Conservation (phyloP, 2,797 vertebrate species). For the Myotis daubentonii region DNA sequence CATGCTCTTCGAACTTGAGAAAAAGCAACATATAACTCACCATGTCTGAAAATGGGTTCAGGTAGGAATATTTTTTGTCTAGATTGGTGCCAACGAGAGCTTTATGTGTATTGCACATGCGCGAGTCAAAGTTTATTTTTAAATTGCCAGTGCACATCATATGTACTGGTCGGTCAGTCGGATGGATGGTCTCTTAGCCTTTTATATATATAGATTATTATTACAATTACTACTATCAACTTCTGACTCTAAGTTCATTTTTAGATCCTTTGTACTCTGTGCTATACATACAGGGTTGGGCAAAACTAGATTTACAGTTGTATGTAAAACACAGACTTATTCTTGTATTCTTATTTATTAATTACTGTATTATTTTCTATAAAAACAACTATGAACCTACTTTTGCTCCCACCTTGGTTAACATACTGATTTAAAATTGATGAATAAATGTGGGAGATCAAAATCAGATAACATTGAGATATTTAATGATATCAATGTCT, state of each 20-base stretch:
- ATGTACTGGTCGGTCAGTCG: too few relatives aligned
- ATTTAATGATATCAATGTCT: constrained; percentile 26
- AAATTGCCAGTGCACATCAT: too few relatives aligned
- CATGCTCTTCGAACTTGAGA: too few relatives aligned
- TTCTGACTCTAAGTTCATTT: not conserved
- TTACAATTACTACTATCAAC: not conserved
- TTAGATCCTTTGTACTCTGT: not conserved
- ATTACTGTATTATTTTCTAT: not conserved
- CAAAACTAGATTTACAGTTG: not conserved
- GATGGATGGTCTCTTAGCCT: too few relatives aligned
- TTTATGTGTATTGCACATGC: too few relatives aligned
- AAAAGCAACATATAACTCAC: too few relatives aligned
- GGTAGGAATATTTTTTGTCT: too few relatives aligned
- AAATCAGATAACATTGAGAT: not conserved
- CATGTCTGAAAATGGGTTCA: too few relatives aligned
- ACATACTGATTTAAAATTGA: not conserved
- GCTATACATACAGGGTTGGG: not conserved
- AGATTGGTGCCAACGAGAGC: too few relatives aligned
- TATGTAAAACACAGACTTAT: not conserved
- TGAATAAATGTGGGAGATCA: not conserved
- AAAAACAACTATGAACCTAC: not conserved
- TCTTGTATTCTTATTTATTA: not conserved
- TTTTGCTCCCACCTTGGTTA: not conserved
- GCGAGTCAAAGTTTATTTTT: too few relatives aligned
- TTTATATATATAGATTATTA: not conserved